Conservation (phyloP, 1,140 invertebrate species). For the Listronotus oregonensis region DNA sequence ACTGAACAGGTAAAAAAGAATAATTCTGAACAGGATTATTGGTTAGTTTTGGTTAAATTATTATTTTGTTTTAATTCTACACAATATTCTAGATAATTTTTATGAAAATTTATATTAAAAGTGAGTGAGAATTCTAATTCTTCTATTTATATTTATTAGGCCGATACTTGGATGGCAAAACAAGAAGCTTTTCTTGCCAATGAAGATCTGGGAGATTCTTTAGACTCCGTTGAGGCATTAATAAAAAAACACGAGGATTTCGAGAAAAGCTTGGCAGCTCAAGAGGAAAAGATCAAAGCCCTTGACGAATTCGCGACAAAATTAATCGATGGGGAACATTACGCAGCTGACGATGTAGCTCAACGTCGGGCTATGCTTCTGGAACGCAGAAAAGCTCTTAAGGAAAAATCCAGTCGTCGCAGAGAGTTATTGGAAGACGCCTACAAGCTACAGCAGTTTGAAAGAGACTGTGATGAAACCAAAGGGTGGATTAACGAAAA, state of each 20-base stretch:
- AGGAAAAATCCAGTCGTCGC: slow-evolving; percentile 86
- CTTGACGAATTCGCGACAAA: slow-evolving; percentile 98
- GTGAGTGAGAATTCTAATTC: no score
- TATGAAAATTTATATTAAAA: no score
- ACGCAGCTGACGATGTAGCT: slow-evolving; percentile 95
- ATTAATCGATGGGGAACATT: slow-evolving; percentile 94
- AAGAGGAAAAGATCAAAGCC: slow-evolving; percentile 98
- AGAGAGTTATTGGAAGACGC: slow-evolving; percentile 88
- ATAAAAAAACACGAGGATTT: slow-evolving; percentile 99
- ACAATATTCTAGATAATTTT: no score
- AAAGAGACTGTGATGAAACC: slow-evolving; percentile 97
- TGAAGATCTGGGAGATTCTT: slow-evolving; percentile 94
- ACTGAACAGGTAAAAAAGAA: slow-evolving; percentile 74
- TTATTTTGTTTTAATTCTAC: slow-evolving; percentile 1
- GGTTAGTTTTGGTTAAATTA: not conserved
- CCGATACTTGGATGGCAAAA: slow-evolving; percentile 98
- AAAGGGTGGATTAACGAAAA: slow-evolving; percentile 99
- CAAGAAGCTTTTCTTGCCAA: slow-evolving; percentile 98
- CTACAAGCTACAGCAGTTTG: slow-evolving; percentile 94
- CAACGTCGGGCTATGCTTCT: slow-evolving; percentile 86
- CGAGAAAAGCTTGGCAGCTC: slow-evolving; percentile 96
- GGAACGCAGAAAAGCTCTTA: slow-evolving; percentile 81
- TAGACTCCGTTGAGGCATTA: slow-evolving; percentile 96
- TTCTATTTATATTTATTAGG: slow-evolving; percentile 52
- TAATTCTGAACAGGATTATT: no score